Base-by-base conservation (phyloP, 2,113 vertebrate species). In the Microcebus jonahi region DNA sequence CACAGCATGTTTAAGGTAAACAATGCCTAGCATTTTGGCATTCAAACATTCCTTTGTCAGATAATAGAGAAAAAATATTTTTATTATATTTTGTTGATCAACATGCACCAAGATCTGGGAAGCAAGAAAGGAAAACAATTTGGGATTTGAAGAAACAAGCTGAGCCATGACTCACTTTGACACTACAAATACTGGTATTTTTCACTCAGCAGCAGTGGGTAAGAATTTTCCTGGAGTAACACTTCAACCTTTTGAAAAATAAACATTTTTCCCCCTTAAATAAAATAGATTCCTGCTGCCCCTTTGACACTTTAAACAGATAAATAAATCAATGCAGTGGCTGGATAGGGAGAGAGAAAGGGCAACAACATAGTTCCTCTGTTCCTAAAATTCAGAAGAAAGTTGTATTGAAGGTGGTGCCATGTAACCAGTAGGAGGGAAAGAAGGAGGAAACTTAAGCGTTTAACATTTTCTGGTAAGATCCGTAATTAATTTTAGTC, bases 1-100 rank as follows among this genome's bases (percentile, higher is more conserved):
- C 71, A 71, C 79, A 97, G 94, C 39, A 57, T 70, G 70, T 53
- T 96, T 77, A 88, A 96, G 48, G 94, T 96, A 87, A 97, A 97
- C 88, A 95, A 96, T 63, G 36, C 25, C 55, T 17, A 87, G 67
- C 29, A 92, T 36, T 83, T 91, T 61, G 36, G 31, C 57, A 95
- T 92, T 91, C 45, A 97, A 86, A 91, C 31, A 76, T 48, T 21
- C 6, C 27, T 94, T 88, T 96, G 93, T 71, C 8, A 4, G 31
- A 95, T 34, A 27, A 91, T 53, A 76, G 18, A 88, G 67, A 61
- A 84, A 94, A 95, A 14, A 87, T 50, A 70, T 85, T 39, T 94
- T 85, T 91, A 96, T 95, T 87, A 57, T 55, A 88, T 93, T 91
- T 90, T 91, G 68, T 84, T 94, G 61, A 92, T 94, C 73, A 93